Evolutionary conservation across 2,888 invertebrate species (phyloP).

Genomic region (Phyllotreta striolata): DNA sequence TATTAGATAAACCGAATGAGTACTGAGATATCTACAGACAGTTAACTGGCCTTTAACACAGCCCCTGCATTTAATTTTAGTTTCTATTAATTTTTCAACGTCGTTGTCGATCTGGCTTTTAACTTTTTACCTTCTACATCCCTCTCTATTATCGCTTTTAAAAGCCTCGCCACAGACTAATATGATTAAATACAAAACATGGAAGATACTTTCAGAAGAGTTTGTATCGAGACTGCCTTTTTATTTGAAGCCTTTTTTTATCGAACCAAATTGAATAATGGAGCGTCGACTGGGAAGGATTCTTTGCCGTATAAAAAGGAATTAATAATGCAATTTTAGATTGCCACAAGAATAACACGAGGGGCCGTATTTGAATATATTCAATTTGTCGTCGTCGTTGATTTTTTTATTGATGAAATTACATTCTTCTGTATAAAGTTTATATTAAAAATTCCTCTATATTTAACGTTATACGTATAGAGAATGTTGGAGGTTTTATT

Average conservation of each 20-base stretch:
- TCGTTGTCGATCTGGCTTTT: constrained; percentile 23
- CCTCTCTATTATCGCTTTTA: constrained; percentile 25
- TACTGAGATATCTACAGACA: not conserved
- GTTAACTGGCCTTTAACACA: not conserved
- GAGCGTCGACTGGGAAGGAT: not conserved
- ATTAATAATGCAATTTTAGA: no score
- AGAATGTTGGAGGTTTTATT: no score
- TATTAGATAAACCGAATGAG: constrained; percentile 7
- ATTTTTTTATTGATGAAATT: no score
- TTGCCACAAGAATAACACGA: no score
- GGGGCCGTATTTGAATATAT: not conserved
- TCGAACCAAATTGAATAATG: constrained; percentile 17
- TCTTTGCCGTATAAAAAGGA: no score
- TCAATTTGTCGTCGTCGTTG: no score
- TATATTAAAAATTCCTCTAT: not conserved
- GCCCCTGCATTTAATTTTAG: no score
- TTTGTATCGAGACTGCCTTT: constrained; percentile 13
- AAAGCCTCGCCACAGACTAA: constrained; percentile 27
- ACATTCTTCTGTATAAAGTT: not conserved
- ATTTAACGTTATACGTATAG: no score
- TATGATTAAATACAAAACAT: constrained; percentile 27
- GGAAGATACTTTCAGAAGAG: constrained; percentile 18
- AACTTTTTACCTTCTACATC: constrained; percentile 25
- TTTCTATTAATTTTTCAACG: not conserved
- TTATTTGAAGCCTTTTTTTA: constrained; percentile 20